Evolutionary conservation across 2,888 invertebrate species (phyloP).

Genomic region (Myathropa florea): DNA sequence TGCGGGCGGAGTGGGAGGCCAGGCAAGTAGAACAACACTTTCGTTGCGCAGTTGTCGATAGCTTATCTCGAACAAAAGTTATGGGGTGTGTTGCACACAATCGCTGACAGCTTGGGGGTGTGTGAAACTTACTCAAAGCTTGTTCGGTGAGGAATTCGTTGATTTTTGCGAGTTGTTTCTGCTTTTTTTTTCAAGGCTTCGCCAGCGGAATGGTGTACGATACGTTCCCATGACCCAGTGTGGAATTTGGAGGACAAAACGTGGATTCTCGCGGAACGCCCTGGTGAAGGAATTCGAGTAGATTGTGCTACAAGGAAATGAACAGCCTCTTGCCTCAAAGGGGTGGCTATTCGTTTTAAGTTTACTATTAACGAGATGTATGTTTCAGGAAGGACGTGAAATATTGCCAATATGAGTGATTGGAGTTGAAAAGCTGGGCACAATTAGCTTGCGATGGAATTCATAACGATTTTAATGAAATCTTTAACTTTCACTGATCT

Average conservation of each 20-base stretch:
- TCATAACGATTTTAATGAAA: too few species aligned
- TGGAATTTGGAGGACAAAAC: not conserved
- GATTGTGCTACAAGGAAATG: too few species aligned
- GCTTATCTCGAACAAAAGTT: slow-evolving; percentile 65
- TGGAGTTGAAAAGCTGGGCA: too few species aligned
- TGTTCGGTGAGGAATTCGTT: not conserved
- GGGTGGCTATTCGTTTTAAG: too few species aligned
- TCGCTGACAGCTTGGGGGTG: slow-evolving; percentile 64
- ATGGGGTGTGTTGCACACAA: slow-evolving; percentile 67
- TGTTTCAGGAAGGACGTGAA: too few species aligned
- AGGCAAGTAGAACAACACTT: slow-evolving; percentile 43
- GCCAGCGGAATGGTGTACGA: not conserved
- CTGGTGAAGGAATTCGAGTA: too few species aligned
- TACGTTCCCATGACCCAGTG: not conserved
- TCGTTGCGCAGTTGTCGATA: slow-evolving; percentile 68
- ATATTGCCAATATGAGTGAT: too few species aligned
- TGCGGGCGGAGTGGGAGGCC: not conserved
- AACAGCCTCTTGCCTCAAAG: too few species aligned
- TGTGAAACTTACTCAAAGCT: slow-evolving; percentile 50
- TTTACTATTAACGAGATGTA: too few species aligned
- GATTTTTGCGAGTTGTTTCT: not conserved
- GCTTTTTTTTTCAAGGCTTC: not conserved
- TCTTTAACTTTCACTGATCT: too few species aligned
- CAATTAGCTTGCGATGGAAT: too few species aligned
- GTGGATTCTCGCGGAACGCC: not conserved